These are phyloP conservation scores for Archips xylosteana DNA, from an alignment of 2,888 invertebrate species.

Conservation along the genomic window DNA sequence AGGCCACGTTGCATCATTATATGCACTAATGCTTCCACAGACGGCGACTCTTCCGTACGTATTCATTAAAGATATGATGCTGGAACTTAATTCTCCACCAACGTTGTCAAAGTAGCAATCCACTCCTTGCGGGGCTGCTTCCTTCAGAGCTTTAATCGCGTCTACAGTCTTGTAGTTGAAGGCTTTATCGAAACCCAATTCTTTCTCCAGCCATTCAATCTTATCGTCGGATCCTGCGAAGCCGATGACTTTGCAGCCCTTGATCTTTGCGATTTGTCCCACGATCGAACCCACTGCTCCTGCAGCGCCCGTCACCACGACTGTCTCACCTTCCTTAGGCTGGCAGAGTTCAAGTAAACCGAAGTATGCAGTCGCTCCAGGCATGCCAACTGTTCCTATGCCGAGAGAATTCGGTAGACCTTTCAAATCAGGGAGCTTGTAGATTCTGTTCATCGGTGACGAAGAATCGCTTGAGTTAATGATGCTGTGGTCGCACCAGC, in stretches of 20 bases:
- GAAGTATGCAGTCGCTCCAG: conserved; percentile 90
- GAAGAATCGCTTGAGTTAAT: conserved; percentile 46
- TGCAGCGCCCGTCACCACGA: conserved; percentile 90
- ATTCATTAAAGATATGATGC: conserved; percentile 87
- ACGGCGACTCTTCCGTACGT: conserved; percentile 85
- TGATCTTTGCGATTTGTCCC: conserved; percentile 91
- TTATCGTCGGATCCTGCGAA: conserved; percentile 90
- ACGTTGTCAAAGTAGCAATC: conserved; percentile 93
- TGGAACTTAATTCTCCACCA: conserved; percentile 87
- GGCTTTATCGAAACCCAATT: conserved; percentile 88
- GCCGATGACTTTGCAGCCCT: conserved; percentile 87
- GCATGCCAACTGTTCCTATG: conserved; percentile 88
- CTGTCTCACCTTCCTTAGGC: conserved; percentile 88
- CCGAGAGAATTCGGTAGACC: conserved; percentile 81
- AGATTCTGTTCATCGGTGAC: conserved; percentile 46
- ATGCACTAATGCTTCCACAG: conserved; percentile 87
- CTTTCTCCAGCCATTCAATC: conserved; percentile 87
- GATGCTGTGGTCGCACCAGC: conserved; percentile 87
- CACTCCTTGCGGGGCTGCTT: conserved; percentile 88
- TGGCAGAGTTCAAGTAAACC: conserved; percentile 88
- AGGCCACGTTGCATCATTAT: conserved; percentile 66
- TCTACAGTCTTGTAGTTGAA: conserved; percentile 90
- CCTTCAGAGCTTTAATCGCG: conserved; percentile 82
- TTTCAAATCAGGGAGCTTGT: conserved; percentile 82
- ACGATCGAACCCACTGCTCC: conserved; percentile 91